Evolutionary conservation across 2,888 invertebrate species (phyloP).

Genomic region (Ernsta delagoae): DNA sequence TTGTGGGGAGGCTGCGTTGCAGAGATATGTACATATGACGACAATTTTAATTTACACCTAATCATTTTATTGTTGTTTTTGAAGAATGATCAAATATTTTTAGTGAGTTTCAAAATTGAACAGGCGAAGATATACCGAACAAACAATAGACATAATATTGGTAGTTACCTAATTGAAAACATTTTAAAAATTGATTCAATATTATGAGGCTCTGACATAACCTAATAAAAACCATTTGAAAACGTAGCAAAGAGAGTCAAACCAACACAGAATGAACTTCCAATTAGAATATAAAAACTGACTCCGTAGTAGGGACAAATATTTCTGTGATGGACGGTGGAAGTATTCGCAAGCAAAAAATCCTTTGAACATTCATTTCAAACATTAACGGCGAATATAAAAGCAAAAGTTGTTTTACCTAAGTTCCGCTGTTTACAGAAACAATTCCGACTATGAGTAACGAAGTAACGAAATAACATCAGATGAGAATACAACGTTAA

Average conservation of each 20-base stretch:
- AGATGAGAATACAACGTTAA: conserved; percentile 59
- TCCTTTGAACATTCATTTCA: conserved; percentile 42
- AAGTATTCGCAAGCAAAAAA: conserved; percentile 32
- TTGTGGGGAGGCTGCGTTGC: no score
- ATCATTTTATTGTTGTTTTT: no score
- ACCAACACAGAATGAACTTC: neutral
- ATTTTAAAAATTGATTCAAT: no score
- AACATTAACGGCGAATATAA: conserved; percentile 40
- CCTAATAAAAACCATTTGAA: no score
- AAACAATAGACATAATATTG: no score
- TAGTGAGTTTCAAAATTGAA: no score
- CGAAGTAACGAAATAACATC: conserved; percentile 66
- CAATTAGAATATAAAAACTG: neutral
- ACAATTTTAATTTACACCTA: no score
- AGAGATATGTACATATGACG: no score
- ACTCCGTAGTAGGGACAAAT: neutral
- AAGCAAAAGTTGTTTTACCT: conserved; percentile 38
- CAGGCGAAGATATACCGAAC: no score
- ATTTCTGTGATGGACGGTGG: conserved; percentile 13
- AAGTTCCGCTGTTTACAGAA: conserved; percentile 58
- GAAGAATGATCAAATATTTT: no score
- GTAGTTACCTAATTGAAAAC: no score
- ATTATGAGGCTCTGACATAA: no score
- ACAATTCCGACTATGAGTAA: conserved; percentile 62
- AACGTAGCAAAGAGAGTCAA: neutral